phyloP scores from a whole-genome alignment of 1,140 invertebrate species.

The Drosophila sechellia region DNA sequence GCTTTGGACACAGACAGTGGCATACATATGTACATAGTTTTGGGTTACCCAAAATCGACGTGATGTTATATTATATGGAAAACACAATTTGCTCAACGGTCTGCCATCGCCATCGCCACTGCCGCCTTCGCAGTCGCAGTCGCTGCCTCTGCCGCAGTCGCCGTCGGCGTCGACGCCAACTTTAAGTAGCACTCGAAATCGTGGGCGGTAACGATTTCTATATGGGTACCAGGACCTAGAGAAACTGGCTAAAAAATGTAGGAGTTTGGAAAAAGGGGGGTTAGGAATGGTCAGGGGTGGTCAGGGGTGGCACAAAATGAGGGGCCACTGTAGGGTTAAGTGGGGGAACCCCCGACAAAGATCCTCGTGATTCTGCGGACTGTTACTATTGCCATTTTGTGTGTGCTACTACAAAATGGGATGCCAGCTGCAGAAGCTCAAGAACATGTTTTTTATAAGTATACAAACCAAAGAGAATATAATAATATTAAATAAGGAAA shows the following conservation, averaged over 20 bases:
- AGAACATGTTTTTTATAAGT: neutral
- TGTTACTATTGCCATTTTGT: constrained; percentile 79
- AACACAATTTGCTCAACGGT: constrained; percentile 82
- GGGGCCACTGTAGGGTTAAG: neutral
- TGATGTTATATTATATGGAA: constrained; percentile 82
- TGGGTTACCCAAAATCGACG: constrained; percentile 82
- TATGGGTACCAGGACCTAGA: constrained; percentile 21
- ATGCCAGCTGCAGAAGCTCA: constrained; percentile 6
- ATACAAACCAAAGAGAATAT: neutral
- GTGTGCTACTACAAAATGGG: constrained; percentile 52
- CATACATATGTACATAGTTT: constrained; percentile 55
- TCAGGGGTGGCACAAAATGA: neutral
- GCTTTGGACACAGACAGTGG: constrained; percentile 33
- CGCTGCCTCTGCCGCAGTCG: constrained; percentile 5
- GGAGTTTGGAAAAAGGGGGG: constrained; percentile 1
- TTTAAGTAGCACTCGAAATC: constrained; percentile 72
- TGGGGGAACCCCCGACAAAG: neutral
- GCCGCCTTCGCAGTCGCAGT: constrained; percentile 23
- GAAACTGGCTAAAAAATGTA: constrained; percentile 1
- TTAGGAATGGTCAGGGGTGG: neutral
- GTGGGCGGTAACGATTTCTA: constrained; percentile 66
- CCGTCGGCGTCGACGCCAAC: constrained; percentile 28
- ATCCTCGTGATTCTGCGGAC: constrained; percentile 71
- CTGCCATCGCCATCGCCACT: constrained; percentile 39
- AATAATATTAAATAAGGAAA: neutral